phyloP scores from a whole-genome alignment of 2,888 invertebrate species.

The Leucoptera coffeella region DNA sequence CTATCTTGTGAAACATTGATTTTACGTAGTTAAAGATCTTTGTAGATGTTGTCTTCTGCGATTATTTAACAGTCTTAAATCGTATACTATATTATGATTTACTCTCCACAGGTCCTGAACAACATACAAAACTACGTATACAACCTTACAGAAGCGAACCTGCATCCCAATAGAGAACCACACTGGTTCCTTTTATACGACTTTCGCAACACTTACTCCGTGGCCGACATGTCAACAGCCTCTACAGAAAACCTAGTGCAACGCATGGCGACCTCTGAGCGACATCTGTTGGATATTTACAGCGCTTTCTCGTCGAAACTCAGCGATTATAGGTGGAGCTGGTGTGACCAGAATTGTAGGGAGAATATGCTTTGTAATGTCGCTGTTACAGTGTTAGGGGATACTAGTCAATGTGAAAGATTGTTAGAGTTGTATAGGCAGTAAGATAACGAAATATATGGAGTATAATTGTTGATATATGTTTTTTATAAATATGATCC shows the following conservation, averaged over 20 bases:
- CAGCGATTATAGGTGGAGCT: conserved; percentile 34
- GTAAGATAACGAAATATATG: too few species aligned
- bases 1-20: too few species aligned
- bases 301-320: conserved; percentile 47
- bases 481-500: too few species aligned
- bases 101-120: conserved; percentile 60
- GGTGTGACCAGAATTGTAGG: conserved; percentile 39
- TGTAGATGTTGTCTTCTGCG: too few species aligned
- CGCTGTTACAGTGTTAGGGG: conserved; percentile 48
- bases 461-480: too few species aligned
- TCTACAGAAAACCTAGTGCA: conserved; percentile 58
- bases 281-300: conserved; percentile 40
- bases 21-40: too few species aligned
- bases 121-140: conserved; percentile 68
- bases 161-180: conserved; percentile 48
- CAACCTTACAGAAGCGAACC: conserved; percentile 70
- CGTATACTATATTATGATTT: too few species aligned
- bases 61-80: too few species aligned
- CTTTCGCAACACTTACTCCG: conserved; percentile 61
- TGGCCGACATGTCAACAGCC: conserved; percentile 53
- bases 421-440: conserved; percentile 13
- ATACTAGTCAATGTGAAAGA: conserved; percentile 27
- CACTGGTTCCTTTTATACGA: conserved; percentile 71
- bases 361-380: conserved; percentile 46
- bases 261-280: conserved; percentile 49